Evolutionary conservation across 2,113 vertebrate genomes (phyloP).

Genomic region (Suncus etruscus): DNA sequence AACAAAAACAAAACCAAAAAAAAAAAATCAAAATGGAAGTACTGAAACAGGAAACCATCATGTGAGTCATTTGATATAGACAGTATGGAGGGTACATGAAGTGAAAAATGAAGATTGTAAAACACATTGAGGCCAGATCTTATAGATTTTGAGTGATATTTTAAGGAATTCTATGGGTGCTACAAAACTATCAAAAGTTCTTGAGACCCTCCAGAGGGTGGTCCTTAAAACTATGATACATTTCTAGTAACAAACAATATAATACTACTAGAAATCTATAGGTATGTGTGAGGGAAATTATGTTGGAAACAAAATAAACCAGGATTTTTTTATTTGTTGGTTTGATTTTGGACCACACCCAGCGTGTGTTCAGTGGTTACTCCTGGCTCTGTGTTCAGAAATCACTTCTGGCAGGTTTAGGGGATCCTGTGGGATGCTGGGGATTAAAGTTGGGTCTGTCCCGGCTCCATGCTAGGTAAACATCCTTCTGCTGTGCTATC

Average conservation of each 20-base stretch:
- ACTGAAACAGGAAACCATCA: neutral
- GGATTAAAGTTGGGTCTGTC: too few relatives aligned
- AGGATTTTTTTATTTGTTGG: too few relatives aligned
- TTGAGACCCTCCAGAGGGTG: neutral
- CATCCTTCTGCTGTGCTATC: too few relatives aligned
- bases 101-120: slow-evolving; percentile 40
- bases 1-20: too few relatives aligned
- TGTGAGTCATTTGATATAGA: neutral
- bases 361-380: too few relatives aligned
- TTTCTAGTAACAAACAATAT: neutral
- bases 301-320: neutral
- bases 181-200: slow-evolving; percentile 19
- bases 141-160: neutral
- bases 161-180: neutral
- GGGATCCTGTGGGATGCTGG: too few relatives aligned
- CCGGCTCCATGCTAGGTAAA: too few relatives aligned
- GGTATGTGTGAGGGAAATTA: neutral
- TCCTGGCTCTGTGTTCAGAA: too few relatives aligned
- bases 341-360: too few relatives aligned
- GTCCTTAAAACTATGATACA: slow-evolving; percentile 24
- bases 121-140: slow-evolving; percentile 7
- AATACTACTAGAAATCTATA: slow-evolving; percentile 23
- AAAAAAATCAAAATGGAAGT: neutral
- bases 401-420: too few relatives aligned
- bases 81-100: neutral